Conservation (phyloP, 2,797 vertebrate species). For the Petrocephalus schoutedeni region DNA sequence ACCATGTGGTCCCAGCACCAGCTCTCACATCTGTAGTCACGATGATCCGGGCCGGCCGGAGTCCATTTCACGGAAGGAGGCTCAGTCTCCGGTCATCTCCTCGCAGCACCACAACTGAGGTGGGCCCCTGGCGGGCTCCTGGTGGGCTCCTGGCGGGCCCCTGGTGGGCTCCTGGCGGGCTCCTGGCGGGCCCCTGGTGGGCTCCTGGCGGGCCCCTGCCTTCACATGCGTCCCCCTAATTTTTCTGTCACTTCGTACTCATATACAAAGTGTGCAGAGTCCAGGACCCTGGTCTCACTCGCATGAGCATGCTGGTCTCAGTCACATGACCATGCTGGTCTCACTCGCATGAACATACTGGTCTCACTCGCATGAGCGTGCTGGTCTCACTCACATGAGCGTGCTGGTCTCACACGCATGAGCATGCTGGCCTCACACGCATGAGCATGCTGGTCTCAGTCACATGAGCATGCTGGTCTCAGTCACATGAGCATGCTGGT, state of each 20-base stretch:
- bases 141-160: not conserved
- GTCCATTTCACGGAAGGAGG: not conserved
- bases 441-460: too few species aligned
- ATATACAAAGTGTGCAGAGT: conserved; percentile 25
- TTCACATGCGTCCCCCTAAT: not conserved
- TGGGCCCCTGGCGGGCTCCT: not conserved
- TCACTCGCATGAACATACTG: not conserved
- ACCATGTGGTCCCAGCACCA: not conserved
- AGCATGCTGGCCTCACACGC: not conserved
- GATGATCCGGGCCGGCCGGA: not conserved
- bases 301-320: not conserved
- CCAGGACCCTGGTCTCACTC: conserved; percentile 14
- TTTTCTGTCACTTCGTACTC: not conserved
- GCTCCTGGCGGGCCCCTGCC: not conserved
- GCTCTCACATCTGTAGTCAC: not conserved
- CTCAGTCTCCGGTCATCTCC: not conserved
- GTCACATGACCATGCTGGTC: not conserved
- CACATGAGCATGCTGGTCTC: not conserved
- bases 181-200: not conserved
- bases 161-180: not conserved
- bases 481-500: not conserved
- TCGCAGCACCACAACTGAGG: not conserved
- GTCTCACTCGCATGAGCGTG: too few species aligned
- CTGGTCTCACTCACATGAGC: not conserved
- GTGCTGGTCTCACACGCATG: too few species aligned